Percentiles rank a stretch among this genome's conserved stretches.
Conservation (phyloP, 2,113 vertebrate species). For the Zeus faber region DNA sequence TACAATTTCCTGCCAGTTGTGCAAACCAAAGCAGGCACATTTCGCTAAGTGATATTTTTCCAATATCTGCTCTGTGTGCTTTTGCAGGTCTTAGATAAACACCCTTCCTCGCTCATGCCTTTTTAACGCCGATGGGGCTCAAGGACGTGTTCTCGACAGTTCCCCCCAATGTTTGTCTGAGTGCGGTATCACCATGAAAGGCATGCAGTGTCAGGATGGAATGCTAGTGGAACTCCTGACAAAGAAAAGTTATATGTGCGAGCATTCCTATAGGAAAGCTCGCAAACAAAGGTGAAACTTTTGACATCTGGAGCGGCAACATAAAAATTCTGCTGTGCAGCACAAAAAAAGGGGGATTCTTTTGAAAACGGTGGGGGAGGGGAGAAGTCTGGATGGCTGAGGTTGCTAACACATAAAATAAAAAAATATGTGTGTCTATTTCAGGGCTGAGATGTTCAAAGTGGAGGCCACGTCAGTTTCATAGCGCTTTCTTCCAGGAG, state of each 20-base stretch:
- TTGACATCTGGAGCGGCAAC: no score
- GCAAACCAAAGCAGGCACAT: slow-evolving; percentile 28
- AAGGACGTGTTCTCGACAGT: slow-evolving; percentile 7
- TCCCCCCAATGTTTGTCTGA: slow-evolving; percentile 22
- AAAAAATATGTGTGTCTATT: slow-evolving; percentile 3
- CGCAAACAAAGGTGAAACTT: neutral
- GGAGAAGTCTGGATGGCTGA: neutral
- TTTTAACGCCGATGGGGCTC: slow-evolving; percentile 8
- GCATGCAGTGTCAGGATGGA: no score
- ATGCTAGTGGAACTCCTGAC: neutral
- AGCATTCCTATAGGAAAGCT: neutral
- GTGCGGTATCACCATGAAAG: slow-evolving; percentile 19
- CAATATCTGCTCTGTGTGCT: slow-evolving; percentile 45
- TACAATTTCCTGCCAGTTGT: slow-evolving; percentile 37
- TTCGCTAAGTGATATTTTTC: slow-evolving; percentile 35
- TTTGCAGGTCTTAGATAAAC: slow-evolving; percentile 44
- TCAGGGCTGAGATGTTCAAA: slow-evolving; percentile 30
- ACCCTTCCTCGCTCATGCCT: slow-evolving; percentile 10
- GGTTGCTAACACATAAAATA: slow-evolving; percentile 4
- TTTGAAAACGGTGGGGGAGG: slow-evolving; percentile 11
- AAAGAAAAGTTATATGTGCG: neutral
- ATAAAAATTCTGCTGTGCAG: no score
- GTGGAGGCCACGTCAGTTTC: slow-evolving; percentile 34
- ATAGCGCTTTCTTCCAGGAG: slow-evolving; percentile 13
- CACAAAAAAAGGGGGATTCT: slow-evolving; percentile 19